A percentile compares a stretch with the other conserved stretches of the same genome.
Conservation (phyloP, 1,140 invertebrate species). For the silkworm (Bombyx mori) region ASM3026992v2 NC_085119.1:11160001-11160500, state of each 20-base stretch:
- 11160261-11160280: constrained; percentile 22
- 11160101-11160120: too few species aligned
- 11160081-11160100: too few species aligned
- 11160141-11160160: too few species aligned
- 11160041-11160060: too few species aligned
- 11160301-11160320: constrained; percentile 56
- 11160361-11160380: constrained; percentile 72
- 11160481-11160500: constrained; percentile 65
- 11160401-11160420: constrained; percentile 72
- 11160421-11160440: constrained; percentile 72
- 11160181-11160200: constrained; percentile 41
- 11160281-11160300: constrained; percentile 32
- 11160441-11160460: constrained; percentile 25
- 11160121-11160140: too few species aligned
- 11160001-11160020: too few species aligned
- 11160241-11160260: constrained; percentile 51
- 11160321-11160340: constrained; percentile 23
- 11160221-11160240: constrained; percentile 59
- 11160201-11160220: constrained; percentile 56
- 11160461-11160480: constrained; percentile 48
- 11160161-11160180: constrained; percentile 44
- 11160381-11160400: constrained; percentile 74
- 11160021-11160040: too few species aligned
- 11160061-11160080: too few species aligned
- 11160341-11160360: constrained; percentile 54